Percentiles rank a stretch among this genome's conserved stretches.
Evolutionary conservation across 1,140 invertebrate genomes (phyloP).

Genomic region (Theocolax elegans): DNA sequence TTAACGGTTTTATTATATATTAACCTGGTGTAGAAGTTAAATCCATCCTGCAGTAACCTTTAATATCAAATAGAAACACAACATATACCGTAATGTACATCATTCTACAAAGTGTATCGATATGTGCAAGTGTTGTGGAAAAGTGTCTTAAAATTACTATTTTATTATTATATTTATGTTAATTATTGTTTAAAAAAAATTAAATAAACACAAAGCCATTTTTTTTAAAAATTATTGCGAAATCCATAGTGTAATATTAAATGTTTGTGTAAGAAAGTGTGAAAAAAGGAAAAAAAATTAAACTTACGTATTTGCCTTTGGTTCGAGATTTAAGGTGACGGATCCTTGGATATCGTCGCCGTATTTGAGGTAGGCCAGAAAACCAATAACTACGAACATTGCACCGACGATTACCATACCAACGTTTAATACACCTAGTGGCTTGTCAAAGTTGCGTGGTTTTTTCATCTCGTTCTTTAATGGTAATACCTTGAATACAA

Average conservation of each 20-base stretch:
- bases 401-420: slow-evolving; percentile 82
- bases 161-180: no score
- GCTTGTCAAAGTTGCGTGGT: slow-evolving; percentile 80
- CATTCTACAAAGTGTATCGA: neutral
- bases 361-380: slow-evolving; percentile 86
- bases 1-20: slow-evolving; percentile 16
- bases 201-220: no score
- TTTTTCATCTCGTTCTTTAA: slow-evolving; percentile 90
- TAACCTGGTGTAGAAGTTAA: slow-evolving; percentile 33
- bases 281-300: neutral
- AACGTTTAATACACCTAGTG: slow-evolving; percentile 84
- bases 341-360: slow-evolving; percentile 77
- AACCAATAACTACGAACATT: slow-evolving; percentile 84
- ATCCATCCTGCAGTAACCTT: slow-evolving; percentile 34
- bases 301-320: slow-evolving; percentile 29
- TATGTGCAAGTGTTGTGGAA: no score
- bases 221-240: no score
- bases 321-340: slow-evolving; percentile 77
- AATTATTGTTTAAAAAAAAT: no score
- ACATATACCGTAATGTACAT: neutral
- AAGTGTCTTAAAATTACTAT: no score
- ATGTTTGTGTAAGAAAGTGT: no score
- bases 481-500: slow-evolving; percentile 88
- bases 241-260: no score
- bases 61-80: slow-evolving; percentile 18